Percentiles rank a stretch among this genome's conserved stretches.
Evolutionary conservation across 1,140 invertebrate species (phyloP).

Genomic region (Temnothorax curvispinosus): DNA sequence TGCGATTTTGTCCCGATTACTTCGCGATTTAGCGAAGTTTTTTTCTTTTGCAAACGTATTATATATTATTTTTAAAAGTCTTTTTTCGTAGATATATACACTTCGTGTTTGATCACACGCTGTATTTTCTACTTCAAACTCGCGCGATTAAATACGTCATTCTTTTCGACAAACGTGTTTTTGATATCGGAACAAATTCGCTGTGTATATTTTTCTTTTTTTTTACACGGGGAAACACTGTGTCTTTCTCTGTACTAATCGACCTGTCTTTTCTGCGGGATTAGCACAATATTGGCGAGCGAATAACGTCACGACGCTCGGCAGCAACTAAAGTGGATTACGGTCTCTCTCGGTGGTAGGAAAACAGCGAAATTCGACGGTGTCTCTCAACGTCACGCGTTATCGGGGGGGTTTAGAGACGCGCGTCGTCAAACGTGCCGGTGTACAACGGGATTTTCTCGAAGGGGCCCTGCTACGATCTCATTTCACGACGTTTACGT

Average conservation of each 20-base stretch:
- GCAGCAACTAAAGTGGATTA: constrained; percentile 37
- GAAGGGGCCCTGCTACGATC: not conserved
- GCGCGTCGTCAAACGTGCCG: constrained; percentile 20
- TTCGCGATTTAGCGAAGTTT: not conserved
- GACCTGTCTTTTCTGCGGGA: not conserved
- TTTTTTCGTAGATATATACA: not conserved
- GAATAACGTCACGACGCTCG: constrained; percentile 6
- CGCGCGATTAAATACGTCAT: not conserved
- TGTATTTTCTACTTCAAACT: not conserved
- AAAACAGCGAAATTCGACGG: constrained; percentile 52
- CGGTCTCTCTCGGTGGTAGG: not conserved
- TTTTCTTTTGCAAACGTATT: not conserved
- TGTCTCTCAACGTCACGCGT: constrained; percentile 30
- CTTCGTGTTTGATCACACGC: not conserved
- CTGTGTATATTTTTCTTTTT: not conserved
- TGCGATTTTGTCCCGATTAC: not conserved
- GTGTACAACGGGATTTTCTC: not conserved
- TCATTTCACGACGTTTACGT: constrained; percentile 47
- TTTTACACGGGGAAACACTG: not conserved
- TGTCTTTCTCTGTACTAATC: not conserved
- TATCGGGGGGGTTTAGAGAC: constrained; percentile 13
- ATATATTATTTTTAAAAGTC: not conserved
- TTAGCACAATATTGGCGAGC: constrained; percentile 29
- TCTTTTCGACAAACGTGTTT: not conserved
- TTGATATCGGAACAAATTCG: not conserved